These are phyloP conservation scores for Ariolimax columbianus DNA, from an alignment of 2,888 invertebrate genomes.

Conservation along the genomic window DNA sequence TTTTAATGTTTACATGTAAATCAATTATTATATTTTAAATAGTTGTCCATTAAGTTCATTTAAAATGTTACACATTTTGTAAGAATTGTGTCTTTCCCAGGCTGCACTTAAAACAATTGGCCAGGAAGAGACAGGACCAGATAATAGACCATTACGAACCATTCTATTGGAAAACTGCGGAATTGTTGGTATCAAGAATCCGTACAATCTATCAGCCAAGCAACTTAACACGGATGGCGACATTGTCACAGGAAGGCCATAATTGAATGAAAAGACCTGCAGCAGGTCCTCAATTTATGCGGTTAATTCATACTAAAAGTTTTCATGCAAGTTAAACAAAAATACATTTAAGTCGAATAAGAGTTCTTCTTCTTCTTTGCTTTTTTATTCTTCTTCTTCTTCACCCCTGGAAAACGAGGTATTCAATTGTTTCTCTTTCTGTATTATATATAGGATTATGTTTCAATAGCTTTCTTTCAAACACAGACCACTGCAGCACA, in stretches of 20 bases:
- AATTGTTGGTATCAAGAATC: neutral
- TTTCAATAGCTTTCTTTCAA: too few species aligned
- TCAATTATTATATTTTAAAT: neutral
- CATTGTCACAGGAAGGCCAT: neutral
- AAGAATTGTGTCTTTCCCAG: neutral
- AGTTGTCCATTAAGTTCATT: neutral
- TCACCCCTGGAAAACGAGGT: too few species aligned
- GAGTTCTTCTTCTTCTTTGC: too few species aligned
- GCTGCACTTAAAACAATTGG: slow-evolving; percentile 17
- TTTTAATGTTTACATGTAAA: too few species aligned
- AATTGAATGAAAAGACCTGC: neutral
- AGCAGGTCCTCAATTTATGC: too few species aligned
- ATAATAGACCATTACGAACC: neutral
- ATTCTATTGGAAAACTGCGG: slow-evolving; percentile 16
- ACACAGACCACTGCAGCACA: too few species aligned
- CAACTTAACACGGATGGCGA: slow-evolving; percentile 32
- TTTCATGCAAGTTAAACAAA: neutral
- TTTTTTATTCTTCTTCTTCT: too few species aligned
- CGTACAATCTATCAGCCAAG: neutral
- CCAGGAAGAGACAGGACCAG: slow-evolving; percentile 5
- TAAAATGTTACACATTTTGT: neutral
- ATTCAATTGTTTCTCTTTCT: too few species aligned
- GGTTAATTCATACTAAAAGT: too few species aligned
- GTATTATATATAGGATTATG: too few species aligned
- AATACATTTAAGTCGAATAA: neutral